Percentiles rank a stretch among this genome's conserved stretches.
Conservation (phyloP, 2,113 vertebrate genomes). For the Marcusenius ussheri region DNA sequence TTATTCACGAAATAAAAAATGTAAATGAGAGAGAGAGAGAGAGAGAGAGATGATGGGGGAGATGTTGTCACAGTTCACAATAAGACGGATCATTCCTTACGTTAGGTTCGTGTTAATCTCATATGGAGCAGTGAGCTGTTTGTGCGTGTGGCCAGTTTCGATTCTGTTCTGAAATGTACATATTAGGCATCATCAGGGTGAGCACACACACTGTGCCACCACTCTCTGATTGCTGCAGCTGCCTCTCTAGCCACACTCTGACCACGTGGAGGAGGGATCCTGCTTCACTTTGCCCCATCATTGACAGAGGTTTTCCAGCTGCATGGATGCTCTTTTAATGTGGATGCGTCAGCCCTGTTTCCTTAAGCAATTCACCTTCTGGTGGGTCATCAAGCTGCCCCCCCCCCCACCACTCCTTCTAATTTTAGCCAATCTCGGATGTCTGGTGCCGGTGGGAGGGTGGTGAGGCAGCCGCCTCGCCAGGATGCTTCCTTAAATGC, state of each 20-base stretch:
- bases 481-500: not conserved
- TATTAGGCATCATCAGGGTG: not conserved
- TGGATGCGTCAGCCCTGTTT: not conserved
- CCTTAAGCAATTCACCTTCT: not conserved
- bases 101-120: not conserved
- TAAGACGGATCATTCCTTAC: not conserved
- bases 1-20: not conserved
- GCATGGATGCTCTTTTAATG: not conserved
- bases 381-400: not conserved
- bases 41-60: not conserved
- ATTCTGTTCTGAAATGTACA: not conserved
- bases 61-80: not conserved
- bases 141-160: not conserved
- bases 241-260: not conserved
- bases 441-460: not conserved
- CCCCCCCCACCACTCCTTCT: not conserved
- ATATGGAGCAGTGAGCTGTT: not conserved
- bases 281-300: not conserved
- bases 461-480: not conserved
- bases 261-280: not conserved
- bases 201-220: not conserved
- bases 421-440: not conserved
- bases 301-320: not conserved
- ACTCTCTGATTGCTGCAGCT: not conserved
- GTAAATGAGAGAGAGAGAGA: not conserved